phyloP scores from a whole-genome alignment of 2,888 invertebrate genomes.

The Nebria salina region DNA sequence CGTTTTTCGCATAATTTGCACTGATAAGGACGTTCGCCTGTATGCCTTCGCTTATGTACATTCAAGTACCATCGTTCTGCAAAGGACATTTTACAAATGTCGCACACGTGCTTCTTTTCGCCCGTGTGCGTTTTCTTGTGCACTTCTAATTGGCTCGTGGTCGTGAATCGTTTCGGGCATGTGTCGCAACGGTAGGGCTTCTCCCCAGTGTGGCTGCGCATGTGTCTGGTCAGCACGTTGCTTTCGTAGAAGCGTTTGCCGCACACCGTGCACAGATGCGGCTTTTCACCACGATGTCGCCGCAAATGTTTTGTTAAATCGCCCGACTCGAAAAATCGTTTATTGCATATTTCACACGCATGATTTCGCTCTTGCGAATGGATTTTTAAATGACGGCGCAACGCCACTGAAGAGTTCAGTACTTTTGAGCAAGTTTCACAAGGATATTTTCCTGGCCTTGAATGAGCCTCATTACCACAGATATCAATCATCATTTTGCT shows the following conservation, averaged over 20 bases:
- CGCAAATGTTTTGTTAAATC: conserved; percentile 51
- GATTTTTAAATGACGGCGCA: conserved; percentile 41
- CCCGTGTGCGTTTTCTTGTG: conserved; percentile 77
- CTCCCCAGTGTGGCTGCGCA: conserved; percentile 98
- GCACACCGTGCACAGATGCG: conserved; percentile 50
- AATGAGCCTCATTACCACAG: conserved; percentile 50
- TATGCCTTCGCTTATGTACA: conserved; percentile 47
- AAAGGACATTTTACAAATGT: conserved; percentile 47
- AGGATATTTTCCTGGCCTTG: conserved; percentile 49
- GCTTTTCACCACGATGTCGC: conserved; percentile 50
- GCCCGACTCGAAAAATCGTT: conserved; percentile 50
- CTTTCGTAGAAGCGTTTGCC: conserved; percentile 46
- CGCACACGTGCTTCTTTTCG: conserved; percentile 52
- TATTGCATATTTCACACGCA: conserved; percentile 51
- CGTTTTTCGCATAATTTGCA: conserved; percentile 51
- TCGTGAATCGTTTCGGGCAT: conserved; percentile 97
- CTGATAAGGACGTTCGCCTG: conserved; percentile 46
- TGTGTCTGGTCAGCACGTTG: conserved; percentile 66
- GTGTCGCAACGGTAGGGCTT: conserved; percentile 97
- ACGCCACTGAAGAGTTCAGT: conserved; percentile 51
- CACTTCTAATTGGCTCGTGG: conserved; percentile 97
- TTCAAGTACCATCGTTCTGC: conserved; percentile 46
- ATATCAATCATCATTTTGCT: conserved; percentile 9
- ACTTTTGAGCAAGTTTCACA: conserved; percentile 51
- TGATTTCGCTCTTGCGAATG: conserved; percentile 51